Evolutionary conservation across 2,113 vertebrate genomes (phyloP).

Genomic region (Rhodinocichla rosea): DNA sequence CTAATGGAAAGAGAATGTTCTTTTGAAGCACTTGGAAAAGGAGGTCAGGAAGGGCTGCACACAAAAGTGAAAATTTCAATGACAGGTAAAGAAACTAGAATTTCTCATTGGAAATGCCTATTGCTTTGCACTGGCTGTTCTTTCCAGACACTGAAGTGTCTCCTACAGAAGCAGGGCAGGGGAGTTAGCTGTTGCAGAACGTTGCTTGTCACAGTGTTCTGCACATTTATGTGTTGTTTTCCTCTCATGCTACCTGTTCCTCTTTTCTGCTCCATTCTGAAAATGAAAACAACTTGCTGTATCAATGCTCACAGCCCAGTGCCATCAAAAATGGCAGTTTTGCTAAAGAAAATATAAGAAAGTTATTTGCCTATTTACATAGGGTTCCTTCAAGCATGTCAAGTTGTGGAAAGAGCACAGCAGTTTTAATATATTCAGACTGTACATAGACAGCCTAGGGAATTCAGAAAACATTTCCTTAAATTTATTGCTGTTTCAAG

Average conservation of each 20-base stretch:
- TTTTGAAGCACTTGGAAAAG: background rate
- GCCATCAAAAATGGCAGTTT: background rate
- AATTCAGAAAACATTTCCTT: constrained; percentile 31
- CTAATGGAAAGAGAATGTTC: background rate
- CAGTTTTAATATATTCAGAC: background rate
- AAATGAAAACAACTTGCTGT: background rate
- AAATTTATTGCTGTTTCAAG: background rate
- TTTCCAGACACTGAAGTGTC: background rate
- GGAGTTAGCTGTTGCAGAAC: background rate
- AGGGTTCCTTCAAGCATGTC: background rate
- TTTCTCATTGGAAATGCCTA: background rate
- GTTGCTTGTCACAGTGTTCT: background rate
- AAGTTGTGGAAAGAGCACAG: background rate
- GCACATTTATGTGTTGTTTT: background rate
- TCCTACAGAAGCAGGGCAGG: background rate
- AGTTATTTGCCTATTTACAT: background rate
- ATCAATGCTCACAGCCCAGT: background rate
- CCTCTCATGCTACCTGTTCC: background rate
- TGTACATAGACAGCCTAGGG: background rate
- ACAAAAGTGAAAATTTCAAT: background rate
- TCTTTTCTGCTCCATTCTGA: background rate
- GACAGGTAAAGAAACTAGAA: background rate
- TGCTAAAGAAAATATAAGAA: background rate
- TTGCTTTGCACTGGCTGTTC: background rate
- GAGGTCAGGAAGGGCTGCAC: background rate